phyloP scores from a whole-genome alignment of 2,797 vertebrate species.

The Squalus acanthias region DNA sequence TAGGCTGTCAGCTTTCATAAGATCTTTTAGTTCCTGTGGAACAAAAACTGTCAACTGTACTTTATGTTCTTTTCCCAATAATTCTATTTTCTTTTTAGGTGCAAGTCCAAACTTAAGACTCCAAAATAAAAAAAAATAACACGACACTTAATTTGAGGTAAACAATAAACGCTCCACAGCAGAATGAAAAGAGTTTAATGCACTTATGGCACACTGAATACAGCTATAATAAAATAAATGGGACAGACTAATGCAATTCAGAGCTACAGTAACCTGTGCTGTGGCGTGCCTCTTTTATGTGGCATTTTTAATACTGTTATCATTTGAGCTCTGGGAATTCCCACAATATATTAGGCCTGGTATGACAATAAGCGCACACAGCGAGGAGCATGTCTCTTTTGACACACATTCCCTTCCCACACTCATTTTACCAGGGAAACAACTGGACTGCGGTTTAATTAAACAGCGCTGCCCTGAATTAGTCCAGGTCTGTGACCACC shows the following conservation, averaged over 20 bases:
- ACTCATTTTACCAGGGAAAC: constrained; percentile 88
- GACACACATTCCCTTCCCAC: constrained; percentile 92
- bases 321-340: constrained; percentile 72
- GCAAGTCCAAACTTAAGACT: constrained; percentile 59
- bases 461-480: constrained; percentile 74
- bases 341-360: constrained; percentile 81
- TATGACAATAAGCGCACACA: constrained; percentile 80
- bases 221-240: constrained; percentile 76
- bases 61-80: constrained; percentile 64
- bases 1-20: constrained; percentile 58
- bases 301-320: constrained; percentile 73
- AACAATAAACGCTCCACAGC: constrained; percentile 63
- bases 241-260: constrained; percentile 73
- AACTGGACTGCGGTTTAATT: constrained; percentile 80
- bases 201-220: constrained; percentile 75
- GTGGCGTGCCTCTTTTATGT: constrained; percentile 70
- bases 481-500: constrained; percentile 72
- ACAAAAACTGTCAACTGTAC: constrained; percentile 62
- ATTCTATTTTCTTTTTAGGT: constrained; percentile 65
- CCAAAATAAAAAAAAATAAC: constrained; percentile 64
- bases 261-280: constrained; percentile 69
- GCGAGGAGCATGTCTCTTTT: constrained; percentile 80
- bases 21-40: constrained; percentile 56
- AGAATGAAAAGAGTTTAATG: constrained; percentile 69
- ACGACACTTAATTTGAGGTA: constrained; percentile 59